Percentiles rank a stretch among this genome's conserved stretches.
These are phyloP conservation scores for Nyctalus aviator DNA, from an alignment of 2,797 vertebrate species.

Conservation along the genomic window DNA sequence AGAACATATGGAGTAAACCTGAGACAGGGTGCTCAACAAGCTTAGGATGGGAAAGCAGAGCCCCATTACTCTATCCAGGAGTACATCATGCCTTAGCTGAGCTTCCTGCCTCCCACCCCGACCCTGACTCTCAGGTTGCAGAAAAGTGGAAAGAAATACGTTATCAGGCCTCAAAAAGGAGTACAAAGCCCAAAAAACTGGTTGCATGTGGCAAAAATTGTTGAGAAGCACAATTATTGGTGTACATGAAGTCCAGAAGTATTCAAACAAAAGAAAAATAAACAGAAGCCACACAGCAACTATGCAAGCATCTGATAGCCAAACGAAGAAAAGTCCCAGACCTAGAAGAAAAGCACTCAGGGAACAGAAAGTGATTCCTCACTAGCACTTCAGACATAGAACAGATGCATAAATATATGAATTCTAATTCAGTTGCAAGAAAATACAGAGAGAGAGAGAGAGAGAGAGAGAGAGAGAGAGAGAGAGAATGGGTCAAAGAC, in stretches of 20 bases:
- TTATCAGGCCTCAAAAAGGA: not conserved
- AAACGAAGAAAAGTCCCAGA: not conserved
- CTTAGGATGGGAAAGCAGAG: not conserved
- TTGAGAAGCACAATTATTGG: not conserved
- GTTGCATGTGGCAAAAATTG: not conserved
- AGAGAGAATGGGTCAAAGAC: not conserved
- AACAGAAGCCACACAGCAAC: not conserved
- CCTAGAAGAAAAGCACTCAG: not conserved
- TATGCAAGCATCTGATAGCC: accelerated
- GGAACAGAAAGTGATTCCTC: not conserved
- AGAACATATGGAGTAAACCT: no score
- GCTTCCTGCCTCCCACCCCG: accelerated
- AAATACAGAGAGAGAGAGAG: no score
- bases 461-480: no score
- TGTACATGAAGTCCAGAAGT: not conserved
- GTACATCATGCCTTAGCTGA: no score
- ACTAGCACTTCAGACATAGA: not conserved
- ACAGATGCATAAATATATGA: not conserved
- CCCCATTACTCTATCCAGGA: not conserved
- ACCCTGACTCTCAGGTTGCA: not conserved
- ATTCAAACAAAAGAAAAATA: not conserved
- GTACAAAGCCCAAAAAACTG: not conserved
- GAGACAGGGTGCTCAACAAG: not conserved
- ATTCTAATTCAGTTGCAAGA: not conserved
- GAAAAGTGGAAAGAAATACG: not conserved